These are phyloP conservation scores for Chalcis sispes DNA, from an alignment of 2,888 invertebrate species.

Conservation along the genomic window DNA sequence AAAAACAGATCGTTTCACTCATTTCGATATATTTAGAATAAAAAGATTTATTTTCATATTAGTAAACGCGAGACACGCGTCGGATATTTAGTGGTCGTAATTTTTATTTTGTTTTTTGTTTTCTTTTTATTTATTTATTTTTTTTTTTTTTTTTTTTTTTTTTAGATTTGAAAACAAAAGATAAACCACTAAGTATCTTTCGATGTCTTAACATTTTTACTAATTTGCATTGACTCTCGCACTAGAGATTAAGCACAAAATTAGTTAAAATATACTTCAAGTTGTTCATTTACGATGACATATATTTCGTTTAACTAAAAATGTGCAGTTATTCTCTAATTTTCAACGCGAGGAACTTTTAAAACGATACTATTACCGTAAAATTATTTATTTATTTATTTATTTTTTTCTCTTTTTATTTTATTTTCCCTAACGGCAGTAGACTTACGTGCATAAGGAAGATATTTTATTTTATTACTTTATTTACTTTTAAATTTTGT, in stretches of 20 bases:
- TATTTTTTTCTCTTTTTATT: neutral
- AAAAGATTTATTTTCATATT: slow-evolving; percentile 23
- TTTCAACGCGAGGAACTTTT: slow-evolving; percentile 49
- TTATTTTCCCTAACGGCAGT: slow-evolving; percentile 33
- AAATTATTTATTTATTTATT: neutral
- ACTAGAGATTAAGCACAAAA: slow-evolving; percentile 44
- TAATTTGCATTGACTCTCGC: slow-evolving; percentile 36
- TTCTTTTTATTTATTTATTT: no score
- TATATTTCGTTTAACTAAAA: slow-evolving; percentile 32
- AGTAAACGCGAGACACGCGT: neutral
- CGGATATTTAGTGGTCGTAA: slow-evolving; percentile 14
- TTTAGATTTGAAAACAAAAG: neutral
- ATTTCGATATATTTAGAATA: slow-evolving; percentile 33
- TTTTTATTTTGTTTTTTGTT: neutral
- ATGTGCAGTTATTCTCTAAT: slow-evolving; percentile 40
- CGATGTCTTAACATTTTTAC: slow-evolving; percentile 20
- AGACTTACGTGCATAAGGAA: slow-evolving; percentile 45
- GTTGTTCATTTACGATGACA: neutral
- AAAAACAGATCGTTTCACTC: slow-evolving; percentile 13
- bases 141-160: slow-evolving; percentile 13
- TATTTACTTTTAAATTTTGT: neutral
- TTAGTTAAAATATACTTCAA: slow-evolving; percentile 31
- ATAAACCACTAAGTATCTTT: slow-evolving; percentile 6
- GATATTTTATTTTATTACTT: slow-evolving; percentile 22
- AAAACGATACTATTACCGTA: slow-evolving; percentile 40